phyloP scores from a whole-genome alignment of 2,888 invertebrate genomes.

The Hanleya hanleyi region DNA sequence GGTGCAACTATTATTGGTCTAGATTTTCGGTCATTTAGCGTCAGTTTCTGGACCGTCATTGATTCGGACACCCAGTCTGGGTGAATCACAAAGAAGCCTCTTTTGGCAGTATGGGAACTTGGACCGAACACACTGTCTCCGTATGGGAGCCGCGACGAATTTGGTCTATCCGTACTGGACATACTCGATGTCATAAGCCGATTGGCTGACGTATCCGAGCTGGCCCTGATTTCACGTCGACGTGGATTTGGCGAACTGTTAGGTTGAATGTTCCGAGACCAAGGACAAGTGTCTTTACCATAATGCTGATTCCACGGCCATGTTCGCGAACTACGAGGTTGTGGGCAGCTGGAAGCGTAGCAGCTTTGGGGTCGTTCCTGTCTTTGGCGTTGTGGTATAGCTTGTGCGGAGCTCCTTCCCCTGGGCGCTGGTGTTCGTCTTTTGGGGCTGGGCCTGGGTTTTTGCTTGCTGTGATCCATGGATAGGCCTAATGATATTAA shows the following conservation, averaged over 20 bases:
- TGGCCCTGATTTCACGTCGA: neutral
- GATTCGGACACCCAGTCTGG: slow-evolving; percentile 71
- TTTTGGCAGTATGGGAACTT: slow-evolving; percentile 36
- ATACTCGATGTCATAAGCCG: neutral
- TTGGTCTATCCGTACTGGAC: slow-evolving; percentile 25
- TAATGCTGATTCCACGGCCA: slow-evolving; percentile 8
- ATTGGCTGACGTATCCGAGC: neutral
- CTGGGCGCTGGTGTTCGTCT: too few relatives aligned
- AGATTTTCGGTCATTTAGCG: slow-evolving; percentile 42
- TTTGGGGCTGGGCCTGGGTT: too few relatives aligned
- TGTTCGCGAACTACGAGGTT: neutral
- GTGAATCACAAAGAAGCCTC: slow-evolving; percentile 67
- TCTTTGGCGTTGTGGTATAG: too few relatives aligned
- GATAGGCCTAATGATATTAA: too few relatives aligned
- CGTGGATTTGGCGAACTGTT: neutral
- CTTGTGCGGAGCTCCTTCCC: too few relatives aligned
- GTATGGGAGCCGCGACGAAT: slow-evolving; percentile 38
- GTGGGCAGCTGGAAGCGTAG: neutral
- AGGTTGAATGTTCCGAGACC: neutral
- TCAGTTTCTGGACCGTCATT: slow-evolving; percentile 50
- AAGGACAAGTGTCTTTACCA: neutral
- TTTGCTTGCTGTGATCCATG: too few relatives aligned
- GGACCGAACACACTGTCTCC: slow-evolving; percentile 64
- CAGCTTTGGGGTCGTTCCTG: neutral
- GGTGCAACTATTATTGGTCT: neutral